A percentile compares a stretch with the other conserved stretches of the same genome.
These are phyloP conservation scores for Drosophila grimshawi DNA, from an alignment of 1,140 invertebrate genomes.

Conservation along the genomic window DNA sequence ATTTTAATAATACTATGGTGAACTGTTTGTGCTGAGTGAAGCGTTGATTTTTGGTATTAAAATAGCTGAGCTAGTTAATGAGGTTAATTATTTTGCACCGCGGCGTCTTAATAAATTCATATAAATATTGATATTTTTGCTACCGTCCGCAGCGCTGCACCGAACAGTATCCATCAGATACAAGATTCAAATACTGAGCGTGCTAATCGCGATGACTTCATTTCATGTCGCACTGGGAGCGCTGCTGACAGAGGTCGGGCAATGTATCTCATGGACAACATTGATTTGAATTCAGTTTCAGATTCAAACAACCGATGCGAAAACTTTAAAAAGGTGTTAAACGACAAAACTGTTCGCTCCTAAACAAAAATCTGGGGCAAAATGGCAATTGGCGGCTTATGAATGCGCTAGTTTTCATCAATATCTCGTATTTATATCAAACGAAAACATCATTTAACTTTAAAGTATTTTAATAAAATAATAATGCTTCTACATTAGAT, in stretches of 20 bases:
- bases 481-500: too few relatives aligned
- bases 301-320: slow-evolving; percentile 25
- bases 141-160: slow-evolving; percentile 28
- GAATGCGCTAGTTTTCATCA: slow-evolving; percentile 22
- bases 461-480: too few relatives aligned
- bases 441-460: too few relatives aligned
- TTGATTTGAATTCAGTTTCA: slow-evolving; percentile 35
- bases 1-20: not conserved
- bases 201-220: slow-evolving; percentile 75
- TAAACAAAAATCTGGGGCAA: slow-evolving; percentile 1
- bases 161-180: slow-evolving; percentile 53
- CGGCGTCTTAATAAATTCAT: slow-evolving; percentile 52
- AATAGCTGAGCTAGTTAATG: slow-evolving; percentile 13
- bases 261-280: slow-evolving; percentile 50
- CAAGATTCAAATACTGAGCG: slow-evolving; percentile 42
- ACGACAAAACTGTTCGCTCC: slow-evolving; percentile 51
- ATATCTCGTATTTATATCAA: not conserved
- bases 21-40: not conserved
- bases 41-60: slow-evolving; percentile 16
- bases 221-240: slow-evolving; percentile 52
- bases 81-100: slow-evolving; percentile 23
- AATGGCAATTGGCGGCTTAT: slow-evolving; percentile 6
- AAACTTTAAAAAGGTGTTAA: slow-evolving; percentile 46
- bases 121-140: slow-evolving; percentile 34
- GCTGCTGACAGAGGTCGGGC: slow-evolving; percentile 62